phyloP scores from a whole-genome alignment of 1,140 invertebrate species.

The Dinoponera quadriceps region DNA sequence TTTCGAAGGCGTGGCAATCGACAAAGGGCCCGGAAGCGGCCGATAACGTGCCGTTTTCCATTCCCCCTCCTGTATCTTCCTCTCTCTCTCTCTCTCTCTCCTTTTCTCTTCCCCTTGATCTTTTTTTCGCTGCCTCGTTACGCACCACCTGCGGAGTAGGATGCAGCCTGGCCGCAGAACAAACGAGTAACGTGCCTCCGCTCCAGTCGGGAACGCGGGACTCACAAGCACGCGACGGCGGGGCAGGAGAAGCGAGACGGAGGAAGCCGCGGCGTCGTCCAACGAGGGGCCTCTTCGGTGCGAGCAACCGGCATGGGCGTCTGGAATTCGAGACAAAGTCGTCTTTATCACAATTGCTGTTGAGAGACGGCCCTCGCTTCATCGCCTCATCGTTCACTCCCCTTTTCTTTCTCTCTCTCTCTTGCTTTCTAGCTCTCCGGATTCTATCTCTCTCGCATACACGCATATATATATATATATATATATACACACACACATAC shows the following conservation, averaged over 20 bases:
- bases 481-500: background rate
- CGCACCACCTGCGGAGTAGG: slow-evolving; percentile 58
- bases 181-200: slow-evolving; percentile 52
- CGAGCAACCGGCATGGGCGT: slow-evolving; percentile 40
- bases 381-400: slow-evolving; percentile 22
- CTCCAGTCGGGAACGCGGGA: slow-evolving; percentile 47
- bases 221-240: slow-evolving; percentile 34
- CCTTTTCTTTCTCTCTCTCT: background rate
- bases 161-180: slow-evolving; percentile 55
- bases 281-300: slow-evolving; percentile 3
- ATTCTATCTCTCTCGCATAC: background rate
- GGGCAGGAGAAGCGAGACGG: slow-evolving; percentile 7
- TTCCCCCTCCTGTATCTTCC: slow-evolving; percentile 58
- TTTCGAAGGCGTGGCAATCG: slow-evolving; percentile 72
- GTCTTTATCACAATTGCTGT: slow-evolving; percentile 58
- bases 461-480: background rate
- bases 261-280: slow-evolving; percentile 11
- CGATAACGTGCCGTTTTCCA: slow-evolving; percentile 70
- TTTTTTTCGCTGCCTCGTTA: slow-evolving; percentile 63
- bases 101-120: slow-evolving; percentile 42
- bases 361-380: slow-evolving; percentile 9
- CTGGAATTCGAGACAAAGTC: slow-evolving; percentile 67
- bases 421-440: background rate
- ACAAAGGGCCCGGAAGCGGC: slow-evolving; percentile 74
- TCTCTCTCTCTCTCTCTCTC: slow-evolving; percentile 1